Percentiles rank a stretch among this genome's conserved stretches.
These are phyloP conservation scores for Axis porcinus DNA, from an alignment of 2,113 vertebrate genomes.

Conservation along the genomic window DNA sequence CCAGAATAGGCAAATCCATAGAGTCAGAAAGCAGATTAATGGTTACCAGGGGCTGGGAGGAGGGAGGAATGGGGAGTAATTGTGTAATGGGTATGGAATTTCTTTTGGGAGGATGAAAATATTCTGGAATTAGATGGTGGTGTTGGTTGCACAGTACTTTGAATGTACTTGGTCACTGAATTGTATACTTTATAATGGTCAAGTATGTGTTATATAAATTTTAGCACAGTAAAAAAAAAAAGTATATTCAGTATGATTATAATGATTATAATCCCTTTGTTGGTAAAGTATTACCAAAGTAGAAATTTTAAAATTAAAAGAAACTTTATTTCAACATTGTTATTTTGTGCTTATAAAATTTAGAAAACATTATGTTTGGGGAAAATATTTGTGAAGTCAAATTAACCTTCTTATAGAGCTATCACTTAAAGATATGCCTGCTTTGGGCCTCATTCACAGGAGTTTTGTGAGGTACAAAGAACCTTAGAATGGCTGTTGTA, in stretches of 20 bases:
- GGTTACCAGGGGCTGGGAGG: not conserved
- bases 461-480: not conserved
- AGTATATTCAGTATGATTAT: not conserved
- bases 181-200: not conserved
- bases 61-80: not conserved
- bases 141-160: not conserved
- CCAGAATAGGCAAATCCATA: not conserved
- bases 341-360: constrained; percentile 20
- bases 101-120: not conserved
- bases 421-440: not conserved
- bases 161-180: not conserved
- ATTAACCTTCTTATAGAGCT: not conserved
- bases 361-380: not conserved
- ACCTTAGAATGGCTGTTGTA: not conserved
- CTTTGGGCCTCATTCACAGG: not conserved
- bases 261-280: not conserved
- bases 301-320: not conserved
- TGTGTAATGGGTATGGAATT: not conserved
- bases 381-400: not conserved
- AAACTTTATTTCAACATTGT: not conserved
- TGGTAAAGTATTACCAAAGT: not conserved
- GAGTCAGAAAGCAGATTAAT: not conserved
- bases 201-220: not conserved
- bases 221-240: not conserved
- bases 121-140: not conserved